Evolutionary conservation across 2,888 invertebrate species (phyloP), one percentile per base, ranked within the genome.

Genomic region (Pristionchus fissidentatus): DNA sequence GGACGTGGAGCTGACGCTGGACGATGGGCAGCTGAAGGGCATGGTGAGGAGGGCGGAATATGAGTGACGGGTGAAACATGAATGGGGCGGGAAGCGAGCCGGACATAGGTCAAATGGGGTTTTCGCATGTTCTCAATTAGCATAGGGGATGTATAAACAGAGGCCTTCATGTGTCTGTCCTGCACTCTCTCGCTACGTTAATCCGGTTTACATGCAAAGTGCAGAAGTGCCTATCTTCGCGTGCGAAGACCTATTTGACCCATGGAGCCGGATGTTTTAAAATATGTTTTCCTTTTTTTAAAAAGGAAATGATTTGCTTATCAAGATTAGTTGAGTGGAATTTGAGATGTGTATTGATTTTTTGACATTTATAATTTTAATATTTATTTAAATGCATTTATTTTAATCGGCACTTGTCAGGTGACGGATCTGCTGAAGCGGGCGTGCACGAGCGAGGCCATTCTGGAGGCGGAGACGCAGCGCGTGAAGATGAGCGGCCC

Each of bases 1-100:
- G 7, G 77, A 88, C 75, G 78, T 83, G 0, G 89, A 90, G 55
- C 32, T 90, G 41, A 83, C 85, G 3, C 83, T 91, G 84, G 90
- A 90, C 66, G 88, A 90, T 60, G 83, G 49, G 0, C 84, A 70
- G 43, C 77, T 90, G 32, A 85, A 87, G 29, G 52, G 35, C 7
- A 85, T 90, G 88, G 89, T 90, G 7, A 29, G 73, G 10, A 49
- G 10, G n/a, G 19, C 49, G 49, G 49, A 15, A 49, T 10, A 49
- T 49, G 13, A 49, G 13, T 10, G 49, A 49, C 19, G 49, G 49
- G 19, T 49, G 19, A 19, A 19, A 15, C 19, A 19, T 19, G 19
- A 49, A 15, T 15, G 49, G 19, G 19, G 10, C 49, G 10, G 13
- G 49, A 49, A n/a, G n/a, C n/a, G n/a, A n/a, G n/a, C n/a, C n/a